These are phyloP conservation scores for Columba livia DNA, from an alignment of 2,113 vertebrate species.

Conservation along the genomic window DNA sequence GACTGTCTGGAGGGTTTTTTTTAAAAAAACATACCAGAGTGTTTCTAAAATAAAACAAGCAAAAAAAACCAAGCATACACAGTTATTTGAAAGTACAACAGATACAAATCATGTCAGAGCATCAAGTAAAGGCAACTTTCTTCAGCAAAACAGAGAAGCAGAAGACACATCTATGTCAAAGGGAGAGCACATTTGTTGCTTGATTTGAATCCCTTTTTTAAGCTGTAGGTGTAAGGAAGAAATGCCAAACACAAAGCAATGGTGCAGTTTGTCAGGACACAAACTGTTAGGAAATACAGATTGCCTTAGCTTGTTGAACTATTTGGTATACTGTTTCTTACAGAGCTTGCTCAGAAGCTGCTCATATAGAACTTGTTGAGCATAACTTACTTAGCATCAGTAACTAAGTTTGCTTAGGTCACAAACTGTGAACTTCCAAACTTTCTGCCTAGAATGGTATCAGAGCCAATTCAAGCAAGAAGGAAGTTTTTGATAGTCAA, in stretches of 20 bases:
- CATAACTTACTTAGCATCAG: too few species aligned
- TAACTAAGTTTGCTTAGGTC: too few species aligned
- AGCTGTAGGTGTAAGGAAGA: not conserved
- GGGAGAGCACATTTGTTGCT: accelerated
- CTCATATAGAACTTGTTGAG: too few species aligned
- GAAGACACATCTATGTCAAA: not conserved
- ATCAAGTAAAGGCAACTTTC: not conserved
- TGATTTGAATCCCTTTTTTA: not conserved
- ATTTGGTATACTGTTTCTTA: too few species aligned
- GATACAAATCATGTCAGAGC: not conserved
- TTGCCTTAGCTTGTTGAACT: too few species aligned
- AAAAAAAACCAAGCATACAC: not conserved
- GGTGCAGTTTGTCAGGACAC: not conserved
- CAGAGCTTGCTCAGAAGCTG: too few species aligned
- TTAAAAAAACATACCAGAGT: conserved; percentile 19
- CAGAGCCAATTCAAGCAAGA: too few species aligned
- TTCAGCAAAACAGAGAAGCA: not conserved
- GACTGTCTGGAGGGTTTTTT: not conserved
- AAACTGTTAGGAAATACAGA: too few species aligned
- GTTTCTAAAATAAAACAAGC: conserved; percentile 15
- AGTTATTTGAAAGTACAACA: not conserved
- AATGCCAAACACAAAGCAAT: not conserved
- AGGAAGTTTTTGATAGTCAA: too few species aligned
- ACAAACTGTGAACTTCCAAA: too few species aligned
- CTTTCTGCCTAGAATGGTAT: too few species aligned